Evolutionary conservation across 2,797 vertebrate species (phyloP).

Genomic region (Limosa lapponica): DNA sequence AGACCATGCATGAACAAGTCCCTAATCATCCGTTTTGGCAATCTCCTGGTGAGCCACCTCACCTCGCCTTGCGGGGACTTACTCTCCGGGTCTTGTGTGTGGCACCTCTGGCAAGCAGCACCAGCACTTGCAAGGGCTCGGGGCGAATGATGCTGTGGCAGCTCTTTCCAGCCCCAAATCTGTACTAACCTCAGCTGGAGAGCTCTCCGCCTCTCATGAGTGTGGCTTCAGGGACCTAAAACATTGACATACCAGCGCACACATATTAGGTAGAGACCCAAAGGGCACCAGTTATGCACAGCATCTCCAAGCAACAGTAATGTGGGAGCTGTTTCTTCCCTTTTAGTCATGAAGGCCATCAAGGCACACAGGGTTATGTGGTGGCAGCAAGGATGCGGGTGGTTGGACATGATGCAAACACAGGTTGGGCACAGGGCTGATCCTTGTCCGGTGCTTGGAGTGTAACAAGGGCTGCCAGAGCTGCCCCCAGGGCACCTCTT

Average conservation of each 20-base stretch:
- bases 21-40: slow-evolving; percentile 20
- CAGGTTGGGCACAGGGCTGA: neutral
- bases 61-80: neutral
- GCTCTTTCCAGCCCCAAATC: neutral
- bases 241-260: neutral
- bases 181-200: neutral
- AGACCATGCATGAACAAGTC: slow-evolving; percentile 54
- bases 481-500: neutral
- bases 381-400: neutral
- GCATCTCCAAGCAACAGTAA: neutral
- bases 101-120: neutral
- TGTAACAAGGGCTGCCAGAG: neutral
- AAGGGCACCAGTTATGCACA: neutral
- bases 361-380: neutral
- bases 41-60: neutral
- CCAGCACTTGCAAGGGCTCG: neutral
- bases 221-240: neutral
- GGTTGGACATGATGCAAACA: neutral
- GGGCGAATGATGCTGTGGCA: neutral
- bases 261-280: neutral
- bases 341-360: neutral
- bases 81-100: neutral
- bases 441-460: neutral
- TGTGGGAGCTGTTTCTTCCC: neutral
- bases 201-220: neutral